Evolutionary conservation across 2,797 vertebrate species (phyloP), one percentile per base, ranked within the genome.

Genomic region (Prunella strophiata): DNA sequence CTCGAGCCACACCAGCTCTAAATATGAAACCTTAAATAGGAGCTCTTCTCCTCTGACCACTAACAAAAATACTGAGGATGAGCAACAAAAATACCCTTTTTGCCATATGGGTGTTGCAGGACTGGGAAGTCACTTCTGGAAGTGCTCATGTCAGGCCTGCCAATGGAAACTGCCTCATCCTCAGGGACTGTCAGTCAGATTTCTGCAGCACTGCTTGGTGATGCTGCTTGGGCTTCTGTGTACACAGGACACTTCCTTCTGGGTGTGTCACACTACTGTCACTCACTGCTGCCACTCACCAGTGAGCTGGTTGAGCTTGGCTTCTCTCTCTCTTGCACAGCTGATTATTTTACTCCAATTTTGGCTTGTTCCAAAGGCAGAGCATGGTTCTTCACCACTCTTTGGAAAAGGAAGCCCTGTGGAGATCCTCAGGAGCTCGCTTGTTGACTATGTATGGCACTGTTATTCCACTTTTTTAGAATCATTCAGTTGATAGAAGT

Each of bases 231-330:
- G 20, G 2, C 36, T 67, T 13, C 1, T 29, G 71, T 15, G 51
- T 61, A 9, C 48, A 3, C n/a, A 30, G 57, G 32, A 4, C 14
- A 0, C 42, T 75, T 92, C 70, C 84, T 50, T 18, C 55, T 50
- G 71, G 80, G 59, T 47, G 48, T 5, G 0, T 30, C 47, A 11
- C 9, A 0, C n/a, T n/a, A 0, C 43, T 32, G 0, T 52, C 55
- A 78, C 36, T 36, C 36, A 36, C 36, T 36, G 36, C 36, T 36
- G 36, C 36, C 36, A 36, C 36, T 36, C 36, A 36, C 36, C 21
- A 29, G 26, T 2, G 76, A 92, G 57, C 40, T 70, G 52, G 4
- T 26, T 29, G 20, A 26, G 3, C 52, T 23, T 13, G 61, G 29
- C 30, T 43, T 43, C 32, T 34, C 32, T 34, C 47, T 45, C 13